Base-by-base conservation (phyloP, 2,113 vertebrate genomes). In the Collichthys lucidus region DNA sequence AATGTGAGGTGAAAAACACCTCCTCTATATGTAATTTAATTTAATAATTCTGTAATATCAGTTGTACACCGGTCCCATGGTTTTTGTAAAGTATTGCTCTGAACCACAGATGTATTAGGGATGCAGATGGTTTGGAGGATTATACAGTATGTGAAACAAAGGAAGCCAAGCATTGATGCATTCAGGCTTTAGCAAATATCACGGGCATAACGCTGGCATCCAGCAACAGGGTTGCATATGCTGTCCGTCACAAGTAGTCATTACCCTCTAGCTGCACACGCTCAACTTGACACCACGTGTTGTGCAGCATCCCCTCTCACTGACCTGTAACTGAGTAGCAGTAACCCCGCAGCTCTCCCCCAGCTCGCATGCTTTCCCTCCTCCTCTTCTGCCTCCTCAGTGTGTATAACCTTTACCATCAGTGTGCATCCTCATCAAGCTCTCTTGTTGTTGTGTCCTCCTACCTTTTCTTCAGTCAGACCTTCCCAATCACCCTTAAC, bases 301-400 rank as follows among this genome's bases (percentile, higher is more conserved):
- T 40, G 7, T 74, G 63, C 75, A 49, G 70, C 83, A 59, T 80
- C 72, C 77, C 80, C 72, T 65, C 85, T 86, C 75, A 77, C 74
- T 91, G 88, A 88, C 92, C 90, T 93, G 91, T 77, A 65, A 74
- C 68, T 73, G n/a, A 86, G 60, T 67, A 47, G 44, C 70, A 84
- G 65, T 74, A 70, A 9, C 40, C 74, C 71, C 61, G 60, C 70
- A 68, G 61, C 75, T 70, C 20, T 77, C 76, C 63, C 46, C 55
- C 56, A 46, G 40, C 62, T 59, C 64, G 22, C 5, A 8, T 5
- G 17, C 49, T 42, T 73, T 62, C 44, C 52, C 42, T 35, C 29
- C 47, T 73, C 26, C 20, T 17, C 26, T 20, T 71, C 68, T 29
- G 11, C 65, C 66, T 73, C 55, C 60, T 88, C 57, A 52, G 17